phyloP scores from a whole-genome alignment of 2,888 invertebrate species.

The Sinohyriopsis cumingii region DNA sequence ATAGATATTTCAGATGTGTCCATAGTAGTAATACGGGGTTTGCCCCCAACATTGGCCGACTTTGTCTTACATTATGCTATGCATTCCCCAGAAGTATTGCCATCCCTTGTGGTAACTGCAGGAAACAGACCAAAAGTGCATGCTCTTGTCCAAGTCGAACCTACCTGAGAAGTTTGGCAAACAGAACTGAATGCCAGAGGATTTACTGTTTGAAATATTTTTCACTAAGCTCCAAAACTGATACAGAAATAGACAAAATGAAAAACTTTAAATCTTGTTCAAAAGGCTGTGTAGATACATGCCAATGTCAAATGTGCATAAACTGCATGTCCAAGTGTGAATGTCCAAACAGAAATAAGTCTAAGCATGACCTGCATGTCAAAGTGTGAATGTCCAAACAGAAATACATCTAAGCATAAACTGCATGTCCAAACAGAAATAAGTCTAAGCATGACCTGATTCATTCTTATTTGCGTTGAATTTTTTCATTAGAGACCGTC shows the following conservation, averaged over 20 bases:
- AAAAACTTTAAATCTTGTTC: not conserved
- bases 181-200: conserved; percentile 3
- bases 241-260: not conserved
- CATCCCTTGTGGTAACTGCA: conserved; percentile 9
- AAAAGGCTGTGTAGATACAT: too few species aligned
- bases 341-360: too few species aligned
- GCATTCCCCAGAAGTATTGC: conserved; percentile 9
- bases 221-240: not conserved
- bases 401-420: too few species aligned
- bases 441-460: too few species aligned
- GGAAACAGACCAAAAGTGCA: conserved; percentile 1
- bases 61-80: conserved; percentile 8
- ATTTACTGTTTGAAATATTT: conserved; percentile 5
- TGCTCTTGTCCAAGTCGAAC: conserved; percentile 7
- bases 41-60: conserved; percentile 12
- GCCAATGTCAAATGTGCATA: too few species aligned
- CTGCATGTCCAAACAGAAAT: too few species aligned
- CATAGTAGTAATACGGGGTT: conserved; percentile 10
- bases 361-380: too few species aligned
- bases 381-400: too few species aligned
- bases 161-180: conserved; percentile 6
- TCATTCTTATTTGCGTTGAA: too few species aligned
- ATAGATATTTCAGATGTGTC: conserved; percentile 13
- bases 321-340: too few species aligned
- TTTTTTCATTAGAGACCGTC: too few species aligned